These are phyloP conservation scores for Drosophila subsilvestris DNA, from an alignment of 2,888 invertebrate genomes.

Conservation along the genomic window DNA sequence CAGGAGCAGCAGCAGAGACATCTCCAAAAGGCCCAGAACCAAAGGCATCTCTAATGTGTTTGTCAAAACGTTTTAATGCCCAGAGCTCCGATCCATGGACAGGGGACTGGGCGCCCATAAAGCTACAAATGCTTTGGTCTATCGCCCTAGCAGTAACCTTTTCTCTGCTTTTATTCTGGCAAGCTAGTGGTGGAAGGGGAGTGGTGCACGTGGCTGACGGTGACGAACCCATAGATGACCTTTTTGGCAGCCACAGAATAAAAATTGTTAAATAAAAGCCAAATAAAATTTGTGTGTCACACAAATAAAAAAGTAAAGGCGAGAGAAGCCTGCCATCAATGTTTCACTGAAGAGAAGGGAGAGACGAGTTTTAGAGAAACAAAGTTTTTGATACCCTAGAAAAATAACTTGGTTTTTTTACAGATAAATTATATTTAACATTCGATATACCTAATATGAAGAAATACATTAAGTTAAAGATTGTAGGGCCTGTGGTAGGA, in stretches of 20 bases:
- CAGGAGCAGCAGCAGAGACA: slow-evolving; percentile 24
- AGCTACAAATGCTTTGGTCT: slow-evolving; percentile 51
- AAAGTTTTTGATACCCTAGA: not conserved
- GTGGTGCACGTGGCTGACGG: slow-evolving; percentile 38
- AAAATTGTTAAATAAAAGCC: slow-evolving; percentile 76
- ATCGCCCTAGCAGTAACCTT: slow-evolving; percentile 39
- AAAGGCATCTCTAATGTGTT: slow-evolving; percentile 66
- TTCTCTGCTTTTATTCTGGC: slow-evolving; percentile 24
- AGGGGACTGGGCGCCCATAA: slow-evolving; percentile 55
- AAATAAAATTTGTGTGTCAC: slow-evolving; percentile 71
- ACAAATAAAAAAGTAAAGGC: slow-evolving; percentile 37
- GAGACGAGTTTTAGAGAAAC: not conserved
- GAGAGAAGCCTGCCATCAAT: slow-evolving; percentile 44
- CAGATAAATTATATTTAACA: too few relatives aligned
- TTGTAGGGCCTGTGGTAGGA: too few relatives aligned
- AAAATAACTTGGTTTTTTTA: not conserved
- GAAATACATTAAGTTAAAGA: too few relatives aligned
- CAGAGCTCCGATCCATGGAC: slow-evolving; percentile 18
- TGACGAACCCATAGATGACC: slow-evolving; percentile 65
- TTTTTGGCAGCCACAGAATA: slow-evolving; percentile 71
- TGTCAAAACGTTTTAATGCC: slow-evolving; percentile 75
- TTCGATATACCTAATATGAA: too few relatives aligned
- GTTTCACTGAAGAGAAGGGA: slow-evolving; percentile 17
- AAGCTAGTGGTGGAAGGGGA: not conserved
- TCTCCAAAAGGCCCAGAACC: slow-evolving; percentile 27